These are phyloP conservation scores for Saccopteryx leptura DNA, from an alignment of 2,113 vertebrate genomes.

Conservation along the genomic window DNA sequence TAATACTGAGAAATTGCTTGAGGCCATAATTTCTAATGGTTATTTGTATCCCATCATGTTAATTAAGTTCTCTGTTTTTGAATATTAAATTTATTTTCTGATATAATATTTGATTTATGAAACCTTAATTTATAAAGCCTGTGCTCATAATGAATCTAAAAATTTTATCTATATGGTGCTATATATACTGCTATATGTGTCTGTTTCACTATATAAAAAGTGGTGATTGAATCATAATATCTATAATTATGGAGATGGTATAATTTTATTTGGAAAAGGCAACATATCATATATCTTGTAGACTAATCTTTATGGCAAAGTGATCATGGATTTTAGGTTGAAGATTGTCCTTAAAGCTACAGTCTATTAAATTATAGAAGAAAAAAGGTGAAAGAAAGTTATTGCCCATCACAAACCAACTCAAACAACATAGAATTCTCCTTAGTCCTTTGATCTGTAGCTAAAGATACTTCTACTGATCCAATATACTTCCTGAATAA, in stretches of 20 bases:
- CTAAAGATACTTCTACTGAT: constrained; percentile 41
- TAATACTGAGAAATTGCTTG: background rate
- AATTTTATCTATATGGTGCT: background rate
- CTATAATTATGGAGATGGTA: background rate
- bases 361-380: constrained; percentile 17
- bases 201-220: background rate
- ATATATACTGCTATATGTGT: background rate
- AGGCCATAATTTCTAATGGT: constrained; percentile 3
- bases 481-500: constrained; percentile 46
- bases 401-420: background rate
- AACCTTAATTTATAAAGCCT: constrained; percentile 1
- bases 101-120: constrained; percentile 2
- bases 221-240: constrained; percentile 20
- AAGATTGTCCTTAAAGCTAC: background rate
- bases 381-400: constrained; percentile 45
- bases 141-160: constrained; percentile 16
- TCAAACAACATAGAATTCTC: background rate
- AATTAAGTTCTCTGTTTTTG: background rate
- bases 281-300: background rate
- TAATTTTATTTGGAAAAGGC: constrained; percentile 23
- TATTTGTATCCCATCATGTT: background rate
- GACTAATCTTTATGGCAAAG: constrained; percentile 31
- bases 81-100: constrained; percentile 45
- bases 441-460: background rate
- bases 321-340: background rate